phyloP scores from a whole-genome alignment of 2,797 vertebrate genomes.

The Eulemur mongoz region DNA sequence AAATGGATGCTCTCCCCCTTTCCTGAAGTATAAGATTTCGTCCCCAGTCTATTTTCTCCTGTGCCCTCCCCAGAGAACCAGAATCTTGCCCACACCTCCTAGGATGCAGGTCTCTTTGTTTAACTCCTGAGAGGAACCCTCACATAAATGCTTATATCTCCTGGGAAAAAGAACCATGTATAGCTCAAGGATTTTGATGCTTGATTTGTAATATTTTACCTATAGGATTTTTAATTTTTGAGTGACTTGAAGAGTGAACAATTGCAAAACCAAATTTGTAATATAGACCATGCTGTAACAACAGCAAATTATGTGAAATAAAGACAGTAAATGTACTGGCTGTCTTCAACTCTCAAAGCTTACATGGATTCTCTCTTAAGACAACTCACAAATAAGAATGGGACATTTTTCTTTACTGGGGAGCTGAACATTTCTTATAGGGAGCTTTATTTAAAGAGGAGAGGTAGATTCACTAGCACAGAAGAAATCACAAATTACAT shows the following conservation, averaged over 20 bases:
- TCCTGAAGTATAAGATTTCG: background rate
- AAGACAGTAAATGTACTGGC: background rate
- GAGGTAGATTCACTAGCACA: background rate
- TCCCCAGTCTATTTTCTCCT: background rate
- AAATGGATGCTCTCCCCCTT: background rate
- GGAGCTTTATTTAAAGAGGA: constrained; percentile 14
- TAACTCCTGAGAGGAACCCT: background rate
- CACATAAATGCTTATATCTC: background rate
- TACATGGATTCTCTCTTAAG: background rate
- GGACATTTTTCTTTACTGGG: background rate
- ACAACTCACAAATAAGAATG: background rate
- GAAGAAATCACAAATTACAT: background rate
- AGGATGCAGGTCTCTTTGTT: background rate
- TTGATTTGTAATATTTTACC: background rate
- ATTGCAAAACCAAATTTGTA: background rate
- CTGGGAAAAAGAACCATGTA: background rate
- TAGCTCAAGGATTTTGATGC: background rate
- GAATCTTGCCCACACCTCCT: background rate
- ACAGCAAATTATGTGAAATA: background rate
- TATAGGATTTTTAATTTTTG: background rate
- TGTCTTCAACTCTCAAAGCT: background rate
- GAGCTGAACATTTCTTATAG: background rate
- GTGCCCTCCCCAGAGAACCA: background rate
- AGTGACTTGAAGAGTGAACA: background rate
- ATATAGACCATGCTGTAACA: background rate